Evolutionary conservation across 2,113 vertebrate species (phyloP), one percentile per base, ranked within the genome.

Genomic region (Pelmatolapia mariae): DNA sequence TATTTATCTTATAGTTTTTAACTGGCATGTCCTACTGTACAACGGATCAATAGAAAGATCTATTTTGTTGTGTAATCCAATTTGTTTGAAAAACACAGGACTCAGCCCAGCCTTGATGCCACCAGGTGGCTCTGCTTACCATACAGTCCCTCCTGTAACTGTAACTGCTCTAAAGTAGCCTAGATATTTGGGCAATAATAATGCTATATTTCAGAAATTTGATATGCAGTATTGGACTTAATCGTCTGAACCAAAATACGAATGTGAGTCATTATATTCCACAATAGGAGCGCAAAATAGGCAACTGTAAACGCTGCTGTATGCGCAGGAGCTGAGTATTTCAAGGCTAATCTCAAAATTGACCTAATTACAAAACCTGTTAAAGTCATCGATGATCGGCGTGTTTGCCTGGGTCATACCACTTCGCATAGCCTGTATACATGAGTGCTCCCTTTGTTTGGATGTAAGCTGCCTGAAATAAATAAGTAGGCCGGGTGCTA

Each of bases 51-150:
- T 89, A 63, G 10, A 38, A 83, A 80, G 19, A 29, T 81, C 84
- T 56, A 54, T 91, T 79, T 79, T 50, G 79, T 79, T 89, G 66
- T 86, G 47, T 45, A 57, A 68, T 86, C 43, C 54, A 8, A 81
- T 83, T 82, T 61, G 53, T 47, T 63, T 26, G 52, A 45, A 84
- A 61, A 22, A 47, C 71, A 29, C 15, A 71, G 10, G 16, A 82
- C 52, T 52, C 19, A 2, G 13, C 24, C 52, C 47, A 82, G 43
- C 1, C 10, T 43, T 87, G 54, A 90, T 83, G 85, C 94, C 95
- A 93, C 92, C 82, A 95, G 94, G 90, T 93, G 94, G 94, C 93
- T 90, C 93, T 93, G 66, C 81, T 84, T 81, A 80, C 90, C 85
- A 80, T 18, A 40, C 29, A n/a, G 40, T 31, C 45, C 24, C 16